Conservation (phyloP, 2,797 vertebrate species). For the Acrossocheilus fasciatus region DNA sequence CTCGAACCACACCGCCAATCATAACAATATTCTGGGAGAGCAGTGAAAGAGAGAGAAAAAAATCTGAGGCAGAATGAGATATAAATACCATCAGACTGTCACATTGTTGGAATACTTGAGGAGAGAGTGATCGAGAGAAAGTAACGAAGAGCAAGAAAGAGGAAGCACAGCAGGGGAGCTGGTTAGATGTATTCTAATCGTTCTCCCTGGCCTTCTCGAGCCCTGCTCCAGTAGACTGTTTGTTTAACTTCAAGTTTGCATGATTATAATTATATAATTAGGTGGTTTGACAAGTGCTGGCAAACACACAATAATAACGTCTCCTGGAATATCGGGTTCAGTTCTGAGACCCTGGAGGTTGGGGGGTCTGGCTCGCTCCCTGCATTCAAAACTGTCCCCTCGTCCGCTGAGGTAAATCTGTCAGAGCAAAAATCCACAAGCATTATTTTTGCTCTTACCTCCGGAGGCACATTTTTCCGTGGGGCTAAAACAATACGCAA, state of each 20-base stretch:
- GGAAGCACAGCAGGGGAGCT: conserved; percentile 66
- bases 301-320: conserved; percentile 61
- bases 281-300: conserved; percentile 60
- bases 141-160: conserved; percentile 34
- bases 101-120: conserved; percentile 63
- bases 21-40: conserved; percentile 73
- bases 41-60: conserved; percentile 56
- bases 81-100: conserved; percentile 66
- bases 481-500: conserved; percentile 53
- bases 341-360: conserved; percentile 57
- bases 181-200: conserved; percentile 71
- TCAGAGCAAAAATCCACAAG: conserved; percentile 53
- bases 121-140: conserved; percentile 53
- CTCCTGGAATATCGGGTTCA: conserved; percentile 57
- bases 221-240: conserved; percentile 62
- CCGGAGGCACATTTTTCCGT: conserved; percentile 48
- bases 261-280: conserved; percentile 65
- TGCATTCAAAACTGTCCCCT: conserved; percentile 54
- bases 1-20: conserved; percentile 67
- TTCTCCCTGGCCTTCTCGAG: conserved; percentile 62
- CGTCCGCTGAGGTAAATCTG: conserved; percentile 57
- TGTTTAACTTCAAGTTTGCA: conserved; percentile 63
- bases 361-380: conserved; percentile 55
- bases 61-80: conserved; percentile 58
- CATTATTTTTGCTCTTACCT: conserved; percentile 58